A percentile compares a stretch with the other conserved stretches of the same genome.
phyloP scores from a whole-genome alignment of 2,888 invertebrate genomes.

The Biston stratarius region DNA sequence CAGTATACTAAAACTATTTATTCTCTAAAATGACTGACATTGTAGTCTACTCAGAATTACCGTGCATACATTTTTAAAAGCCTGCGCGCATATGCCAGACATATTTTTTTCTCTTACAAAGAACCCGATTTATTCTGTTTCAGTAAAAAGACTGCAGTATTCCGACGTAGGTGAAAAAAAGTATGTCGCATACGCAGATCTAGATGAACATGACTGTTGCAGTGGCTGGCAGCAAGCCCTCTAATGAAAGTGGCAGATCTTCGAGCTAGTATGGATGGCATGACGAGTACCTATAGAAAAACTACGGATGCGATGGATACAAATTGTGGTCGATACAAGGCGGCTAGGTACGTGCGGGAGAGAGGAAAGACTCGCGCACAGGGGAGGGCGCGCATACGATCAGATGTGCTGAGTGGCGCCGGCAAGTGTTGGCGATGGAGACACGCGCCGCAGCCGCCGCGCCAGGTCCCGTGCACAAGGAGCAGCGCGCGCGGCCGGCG shows the following conservation, averaged over 20 bases:
- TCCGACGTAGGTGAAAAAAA: not conserved
- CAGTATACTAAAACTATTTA: not conserved
- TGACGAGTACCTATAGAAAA: constrained; percentile 2
- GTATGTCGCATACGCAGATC: not conserved
- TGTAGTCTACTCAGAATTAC: constrained; percentile 9
- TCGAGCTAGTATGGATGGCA: not conserved
- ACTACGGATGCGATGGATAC: constrained; percentile 19
- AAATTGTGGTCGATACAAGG: not conserved
- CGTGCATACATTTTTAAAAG: constrained; percentile 1
- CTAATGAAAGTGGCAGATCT: not conserved
- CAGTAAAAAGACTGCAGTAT: not conserved
- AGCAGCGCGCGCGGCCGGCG: constrained; percentile 63
- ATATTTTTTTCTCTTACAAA: not conserved
- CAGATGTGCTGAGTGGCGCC: constrained; percentile 76
- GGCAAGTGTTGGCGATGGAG: constrained; percentile 63
- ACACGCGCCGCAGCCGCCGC: constrained; percentile 61
- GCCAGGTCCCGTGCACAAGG: constrained; percentile 66
- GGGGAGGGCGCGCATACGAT: constrained; percentile 67
- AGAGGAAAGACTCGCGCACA: constrained; percentile 47
- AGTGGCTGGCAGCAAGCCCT: constrained; percentile 3
- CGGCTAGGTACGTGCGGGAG: constrained; percentile 30
- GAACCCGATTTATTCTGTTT: not conserved
- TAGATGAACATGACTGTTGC: not conserved
- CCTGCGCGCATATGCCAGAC: too few relatives aligned
- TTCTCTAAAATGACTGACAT: constrained; percentile 2